Base-by-base conservation (phyloP, 2,113 vertebrate genomes). In the Etheostoma spectabile region DNA sequence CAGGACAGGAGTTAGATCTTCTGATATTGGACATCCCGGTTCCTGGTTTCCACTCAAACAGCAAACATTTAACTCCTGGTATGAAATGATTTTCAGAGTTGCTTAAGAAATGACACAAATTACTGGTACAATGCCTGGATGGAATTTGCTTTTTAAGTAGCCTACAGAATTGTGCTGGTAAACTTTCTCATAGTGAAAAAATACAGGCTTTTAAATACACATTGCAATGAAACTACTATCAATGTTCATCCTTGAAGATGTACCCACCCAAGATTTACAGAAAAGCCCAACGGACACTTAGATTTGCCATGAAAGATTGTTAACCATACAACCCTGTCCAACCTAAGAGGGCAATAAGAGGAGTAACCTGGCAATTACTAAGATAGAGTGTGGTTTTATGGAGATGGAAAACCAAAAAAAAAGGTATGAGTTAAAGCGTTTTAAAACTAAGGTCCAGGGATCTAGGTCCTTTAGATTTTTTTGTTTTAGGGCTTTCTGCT, bases 321-420 rank as follows among this genome's bases (percentile, higher is more conserved):
- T 8, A 73, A 79, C 75, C 83, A 69, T 75, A 79, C 51, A 73
- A 77, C 68, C 56, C 46, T 66, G 52, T 59, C 22, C 46, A 42
- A 63, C 62, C 49, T 13, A 60, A 73, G 63, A 75, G 46, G 30
- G 21, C 52, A 30, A 42, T 69, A 15, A 67, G 62, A 63, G 22
- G 16, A 62, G 59, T 6, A 63, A 75, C 71, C 55, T 77, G 49
- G 35, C 51, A 61, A 82, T 72, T 61, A 80, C 15, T 66, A 56
- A 68, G 46, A 72, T 35, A 68, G 27, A 52, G 42, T 69, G 74
- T 10, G 48, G 48, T 80, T 69, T 53, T 42, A 68, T 42, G 2
- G 22, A 51, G 22, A 62, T 1, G 3, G 15, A 38, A 46, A 78
- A 52, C 11, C 18, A 57, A 19, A 38, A 62, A 72, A 27, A 27